These are phyloP conservation scores for Oreochromis spilurus DNA, from an alignment of 2,113 vertebrate genomes.

Conservation along the genomic window DNA sequence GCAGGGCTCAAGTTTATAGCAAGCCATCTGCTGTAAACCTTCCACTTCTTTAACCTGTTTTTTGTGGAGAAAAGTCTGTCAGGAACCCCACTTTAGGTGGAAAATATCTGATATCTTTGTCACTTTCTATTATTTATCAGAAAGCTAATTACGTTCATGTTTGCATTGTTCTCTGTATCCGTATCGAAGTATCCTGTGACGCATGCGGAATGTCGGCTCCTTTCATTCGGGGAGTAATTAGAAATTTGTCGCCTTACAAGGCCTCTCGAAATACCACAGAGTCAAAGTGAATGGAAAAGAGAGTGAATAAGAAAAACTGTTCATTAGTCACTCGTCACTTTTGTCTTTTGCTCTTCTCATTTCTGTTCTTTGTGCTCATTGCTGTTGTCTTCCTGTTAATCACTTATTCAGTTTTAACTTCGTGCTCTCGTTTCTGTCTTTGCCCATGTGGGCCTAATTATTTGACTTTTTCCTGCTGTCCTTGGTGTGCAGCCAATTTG, in stretches of 20 bases:
- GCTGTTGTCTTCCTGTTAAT: constrained; percentile 1
- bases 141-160: constrained; percentile 24
- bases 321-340: constrained; percentile 36
- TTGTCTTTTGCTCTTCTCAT: not conserved
- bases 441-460: constrained; percentile 26
- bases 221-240: constrained; percentile 51
- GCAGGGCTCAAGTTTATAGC: not conserved
- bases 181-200: constrained; percentile 3
- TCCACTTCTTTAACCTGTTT: not conserved
- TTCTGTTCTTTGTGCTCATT: not conserved
- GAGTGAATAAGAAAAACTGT: not conserved
- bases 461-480: constrained; percentile 14
- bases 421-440: constrained; percentile 12
- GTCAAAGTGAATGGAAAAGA: not conserved
- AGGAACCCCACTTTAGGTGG: not conserved
- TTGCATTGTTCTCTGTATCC: constrained; percentile 30
- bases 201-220: not conserved
- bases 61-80: not conserved
- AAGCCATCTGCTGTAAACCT: not conserved
- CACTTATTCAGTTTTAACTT: constrained; percentile 25
- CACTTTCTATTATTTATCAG: not conserved
- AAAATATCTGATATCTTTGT: not conserved
- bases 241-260: constrained; percentile 25
- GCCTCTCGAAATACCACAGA: not conserved
- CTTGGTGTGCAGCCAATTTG: constrained; percentile 18